Evolutionary conservation across 2,797 vertebrate species (phyloP).

Genomic region (Microcaecilia unicolor): DNA sequence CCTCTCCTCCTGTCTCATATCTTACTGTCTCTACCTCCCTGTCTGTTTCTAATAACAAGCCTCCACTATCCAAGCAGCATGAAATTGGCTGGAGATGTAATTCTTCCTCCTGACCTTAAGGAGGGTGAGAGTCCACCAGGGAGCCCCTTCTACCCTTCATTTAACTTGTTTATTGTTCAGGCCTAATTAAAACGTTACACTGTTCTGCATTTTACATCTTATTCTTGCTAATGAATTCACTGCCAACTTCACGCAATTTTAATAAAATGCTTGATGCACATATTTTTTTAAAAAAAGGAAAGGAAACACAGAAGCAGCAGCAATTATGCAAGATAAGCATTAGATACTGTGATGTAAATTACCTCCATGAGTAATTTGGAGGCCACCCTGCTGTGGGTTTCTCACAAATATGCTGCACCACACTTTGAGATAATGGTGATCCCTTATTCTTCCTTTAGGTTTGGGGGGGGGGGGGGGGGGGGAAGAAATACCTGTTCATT

Average conservation of each 20-base stretch:
- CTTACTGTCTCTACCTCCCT: background rate
- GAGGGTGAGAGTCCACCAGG: constrained; percentile 47
- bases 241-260: constrained; percentile 34
- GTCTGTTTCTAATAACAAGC: constrained; percentile 17
- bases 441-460: background rate
- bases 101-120: constrained; percentile 45
- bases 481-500: too few relatives aligned
- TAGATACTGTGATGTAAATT: constrained; percentile 7
- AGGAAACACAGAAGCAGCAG: constrained; percentile 9
- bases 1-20: background rate
- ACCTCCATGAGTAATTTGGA: constrained; percentile 6
- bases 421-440: constrained; percentile 17
- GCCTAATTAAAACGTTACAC: constrained; percentile 63
- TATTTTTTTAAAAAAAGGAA: constrained; percentile 13
- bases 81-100: constrained; percentile 55
- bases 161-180: constrained; percentile 64
- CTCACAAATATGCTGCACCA: constrained; percentile 12
- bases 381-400: background rate
- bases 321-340: constrained; percentile 18
- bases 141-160: constrained; percentile 48
- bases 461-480: background rate
- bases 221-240: constrained; percentile 54
- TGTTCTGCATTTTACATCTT: constrained; percentile 45
- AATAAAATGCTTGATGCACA: constrained; percentile 20
- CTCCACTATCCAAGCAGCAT: constrained; percentile 29